A percentile compares a stretch with the other conserved stretches of the same genome.
Evolutionary conservation across 1,140 invertebrate species (phyloP).

Genomic region (Brachionus angularis): DNA sequence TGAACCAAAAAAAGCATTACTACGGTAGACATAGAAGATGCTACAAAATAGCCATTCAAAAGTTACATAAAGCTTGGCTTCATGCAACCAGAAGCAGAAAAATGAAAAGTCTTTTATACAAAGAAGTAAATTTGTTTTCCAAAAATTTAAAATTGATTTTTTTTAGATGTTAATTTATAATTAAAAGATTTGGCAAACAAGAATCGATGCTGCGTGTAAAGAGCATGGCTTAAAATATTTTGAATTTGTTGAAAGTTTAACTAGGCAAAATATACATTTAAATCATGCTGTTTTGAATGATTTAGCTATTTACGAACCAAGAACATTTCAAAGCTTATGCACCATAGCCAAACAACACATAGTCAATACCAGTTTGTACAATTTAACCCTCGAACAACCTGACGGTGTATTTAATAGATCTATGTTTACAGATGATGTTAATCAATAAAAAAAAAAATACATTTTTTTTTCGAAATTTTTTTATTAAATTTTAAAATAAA

Average conservation of each 20-base stretch:
- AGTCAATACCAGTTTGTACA: conserved; percentile 38
- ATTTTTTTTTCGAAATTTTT: neutral
- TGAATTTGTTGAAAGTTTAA: conserved; percentile 24
- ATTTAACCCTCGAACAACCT: conserved; percentile 2
- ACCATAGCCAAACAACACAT: conserved; percentile 39
- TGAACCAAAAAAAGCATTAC: conserved; percentile 40
- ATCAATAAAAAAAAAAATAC: conserved; percentile 7
- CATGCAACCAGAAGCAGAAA: conserved; percentile 31
- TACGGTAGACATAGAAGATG: conserved; percentile 38
- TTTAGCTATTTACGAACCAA: conserved; percentile 41
- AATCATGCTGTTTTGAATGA: conserved; percentile 23
- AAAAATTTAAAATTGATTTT: neutral
- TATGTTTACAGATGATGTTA: conserved; percentile 35
- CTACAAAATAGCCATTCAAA: conserved; percentile 43
- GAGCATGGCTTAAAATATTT: conserved; percentile 38
- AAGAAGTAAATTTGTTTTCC: conserved; percentile 5
- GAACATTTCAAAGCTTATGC: conserved; percentile 39
- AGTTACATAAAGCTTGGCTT: conserved; percentile 31
- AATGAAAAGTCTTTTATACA: conserved; percentile 43
- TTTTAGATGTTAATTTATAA: neutral
- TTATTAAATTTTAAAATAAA: neutral
- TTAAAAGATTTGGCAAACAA: conserved; percentile 42
- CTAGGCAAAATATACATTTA: conserved; percentile 44
- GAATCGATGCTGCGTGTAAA: conserved; percentile 29
- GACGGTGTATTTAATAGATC: conserved; percentile 40